Conservation (phyloP, 2,797 vertebrate species). For the Lophius americanus region DNA sequence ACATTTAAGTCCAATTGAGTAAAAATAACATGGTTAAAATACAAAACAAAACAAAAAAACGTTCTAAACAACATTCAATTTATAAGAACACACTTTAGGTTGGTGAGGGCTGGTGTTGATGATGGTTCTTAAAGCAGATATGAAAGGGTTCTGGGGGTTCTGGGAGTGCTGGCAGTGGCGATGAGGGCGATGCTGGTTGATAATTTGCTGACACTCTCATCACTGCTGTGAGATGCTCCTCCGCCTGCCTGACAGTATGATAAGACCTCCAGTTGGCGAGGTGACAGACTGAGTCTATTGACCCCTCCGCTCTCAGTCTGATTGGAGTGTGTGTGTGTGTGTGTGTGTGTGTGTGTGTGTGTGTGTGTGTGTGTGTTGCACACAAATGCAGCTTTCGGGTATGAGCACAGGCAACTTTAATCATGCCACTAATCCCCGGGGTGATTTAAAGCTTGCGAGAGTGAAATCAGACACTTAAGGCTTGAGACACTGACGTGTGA, state of each 20-base stretch:
- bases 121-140: not conserved
- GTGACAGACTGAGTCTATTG: conserved; percentile 64
- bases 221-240: conserved; percentile 36
- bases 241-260: conserved; percentile 45
- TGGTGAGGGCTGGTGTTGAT: not conserved
- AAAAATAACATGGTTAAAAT: not conserved
- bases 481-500: conserved; percentile 21
- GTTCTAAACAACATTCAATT: not conserved
- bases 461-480: conserved; percentile 57
- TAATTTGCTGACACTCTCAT: conserved; percentile 58
- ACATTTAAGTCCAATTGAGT: too few relatives aligned
- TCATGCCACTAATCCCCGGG: conserved; percentile 61
- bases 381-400: conserved; percentile 10
- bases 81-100: not conserved
- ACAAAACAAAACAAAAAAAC: not conserved
- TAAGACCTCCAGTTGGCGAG: conserved; percentile 58
- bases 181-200: conserved; percentile 36
- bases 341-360: conserved; percentile 32
- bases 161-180: too few relatives aligned
- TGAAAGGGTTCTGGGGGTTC: not conserved
- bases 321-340: conserved; percentile 35
- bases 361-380: conserved; percentile 37
- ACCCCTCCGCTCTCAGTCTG: conserved; percentile 47
- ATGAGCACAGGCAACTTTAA: conserved; percentile 59
- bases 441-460: conserved; percentile 49